Evolutionary conservation across 2,797 vertebrate species (phyloP).

Genomic region (Myioborus miniatus): DNA sequence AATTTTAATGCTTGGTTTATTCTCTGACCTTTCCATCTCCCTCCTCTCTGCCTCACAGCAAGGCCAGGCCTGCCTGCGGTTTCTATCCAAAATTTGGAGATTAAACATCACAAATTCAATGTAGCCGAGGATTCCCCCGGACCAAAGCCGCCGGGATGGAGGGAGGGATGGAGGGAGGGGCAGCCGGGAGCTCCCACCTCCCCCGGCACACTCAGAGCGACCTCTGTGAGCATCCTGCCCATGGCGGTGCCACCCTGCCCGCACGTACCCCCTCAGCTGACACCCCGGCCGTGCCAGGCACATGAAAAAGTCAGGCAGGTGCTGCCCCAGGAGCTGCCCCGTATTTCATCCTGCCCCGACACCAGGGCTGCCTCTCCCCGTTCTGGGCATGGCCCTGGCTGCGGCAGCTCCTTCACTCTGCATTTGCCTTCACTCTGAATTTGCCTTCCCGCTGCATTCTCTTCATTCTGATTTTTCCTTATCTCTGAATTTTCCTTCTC

Average conservation of each 20-base stretch:
- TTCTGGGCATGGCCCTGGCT: background rate
- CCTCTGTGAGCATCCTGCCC: no score
- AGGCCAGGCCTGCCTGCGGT: background rate
- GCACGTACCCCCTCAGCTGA: slow-evolving; percentile 31
- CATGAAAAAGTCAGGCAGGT: slow-evolving; percentile 72
- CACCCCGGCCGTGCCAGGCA: background rate
- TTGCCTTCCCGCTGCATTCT: no score
- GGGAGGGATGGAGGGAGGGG: no score
- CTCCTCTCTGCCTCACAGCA: background rate
- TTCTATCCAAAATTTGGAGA: background rate
- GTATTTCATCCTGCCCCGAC: no score
- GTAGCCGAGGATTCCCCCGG: fast-evolving
- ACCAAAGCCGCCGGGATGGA: background rate
- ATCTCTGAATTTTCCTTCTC: no score
- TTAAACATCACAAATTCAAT: background rate
- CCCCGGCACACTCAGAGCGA: no score
- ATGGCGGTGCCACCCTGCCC: background rate
- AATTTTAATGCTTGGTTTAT: background rate
- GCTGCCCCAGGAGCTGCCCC: background rate
- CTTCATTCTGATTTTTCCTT: no score
- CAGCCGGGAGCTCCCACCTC: no score
- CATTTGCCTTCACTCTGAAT: no score
- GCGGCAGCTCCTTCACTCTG: background rate
- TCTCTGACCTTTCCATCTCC: background rate
- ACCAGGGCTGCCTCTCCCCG: background rate